A percentile compares a stretch with the other conserved stretches of the same genome.
These are phyloP conservation scores for Aurelia coerulea DNA, from an alignment of 30 jellyfish, hydroid and myxozoan species.

Conservation along the genomic window DNA sequence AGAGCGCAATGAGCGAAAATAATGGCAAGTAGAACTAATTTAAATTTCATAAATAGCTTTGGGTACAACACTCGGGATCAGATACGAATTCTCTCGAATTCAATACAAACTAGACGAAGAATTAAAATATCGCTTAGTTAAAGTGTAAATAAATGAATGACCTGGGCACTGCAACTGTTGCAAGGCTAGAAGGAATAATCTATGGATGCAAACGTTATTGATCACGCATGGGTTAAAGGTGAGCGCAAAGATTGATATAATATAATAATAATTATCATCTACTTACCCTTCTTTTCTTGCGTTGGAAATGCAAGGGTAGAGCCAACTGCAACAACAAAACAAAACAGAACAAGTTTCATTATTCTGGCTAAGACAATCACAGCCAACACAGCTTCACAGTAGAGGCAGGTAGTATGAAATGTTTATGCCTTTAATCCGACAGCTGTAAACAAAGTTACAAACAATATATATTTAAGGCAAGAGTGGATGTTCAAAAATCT, in stretches of 20 bases:
- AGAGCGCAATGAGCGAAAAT: too few species aligned
- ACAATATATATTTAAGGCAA: neutral
- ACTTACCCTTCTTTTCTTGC: conserved; percentile 20
- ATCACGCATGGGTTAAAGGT: neutral
- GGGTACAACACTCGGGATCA: too few species aligned
- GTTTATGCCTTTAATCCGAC: conserved; percentile 12
- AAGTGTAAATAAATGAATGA: too few species aligned
- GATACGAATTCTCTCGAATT: too few species aligned
- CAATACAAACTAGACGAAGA: too few species aligned
- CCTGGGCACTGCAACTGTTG: too few species aligned
- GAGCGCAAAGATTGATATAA: neutral
- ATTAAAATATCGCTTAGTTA: too few species aligned
- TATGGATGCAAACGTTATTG: neutral
- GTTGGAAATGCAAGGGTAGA: neutral
- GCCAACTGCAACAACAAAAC: neutral
- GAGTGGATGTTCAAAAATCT: neutral
- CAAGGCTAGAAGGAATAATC: too few species aligned
- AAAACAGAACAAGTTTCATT: conserved; percentile 13
- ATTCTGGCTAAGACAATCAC: neutral
- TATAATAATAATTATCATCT: neutral
- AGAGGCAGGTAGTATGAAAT: conserved; percentile 9
- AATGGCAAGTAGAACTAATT: too few species aligned
- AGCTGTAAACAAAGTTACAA: conserved; percentile 7
- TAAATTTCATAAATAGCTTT: too few species aligned
- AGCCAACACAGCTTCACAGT: neutral